Conservation (phyloP, 2,888 invertebrate genomes). For the Tenthredo notha region DNA sequence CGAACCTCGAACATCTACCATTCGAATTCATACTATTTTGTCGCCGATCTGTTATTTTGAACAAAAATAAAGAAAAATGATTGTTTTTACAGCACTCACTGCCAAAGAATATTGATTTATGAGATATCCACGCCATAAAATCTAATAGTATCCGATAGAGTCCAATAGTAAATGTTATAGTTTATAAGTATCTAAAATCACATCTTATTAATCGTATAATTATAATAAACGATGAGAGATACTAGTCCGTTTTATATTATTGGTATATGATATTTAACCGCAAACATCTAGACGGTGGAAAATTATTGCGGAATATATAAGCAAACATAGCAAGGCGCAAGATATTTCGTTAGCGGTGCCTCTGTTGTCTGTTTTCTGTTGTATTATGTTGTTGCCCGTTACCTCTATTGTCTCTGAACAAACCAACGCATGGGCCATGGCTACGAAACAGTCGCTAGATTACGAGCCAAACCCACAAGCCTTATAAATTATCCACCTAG, state of each 20-base stretch:
- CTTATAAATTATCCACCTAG: background rate
- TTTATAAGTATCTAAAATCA: no score
- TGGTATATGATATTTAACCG: conserved; percentile 39
- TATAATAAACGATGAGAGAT: background rate
- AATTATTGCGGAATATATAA: conserved; percentile 32
- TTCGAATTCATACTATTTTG: no score
- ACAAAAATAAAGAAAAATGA: no score
- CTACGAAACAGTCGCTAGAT: conserved; percentile 14
- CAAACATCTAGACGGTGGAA: conserved; percentile 27
- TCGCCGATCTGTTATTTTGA: no score
- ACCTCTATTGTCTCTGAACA: conserved; percentile 29
- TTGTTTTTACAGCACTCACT: no score
- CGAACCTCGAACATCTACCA: background rate
- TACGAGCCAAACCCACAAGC: background rate
- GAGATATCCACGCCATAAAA: no score
- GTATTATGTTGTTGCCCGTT: background rate
- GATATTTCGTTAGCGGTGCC: conserved; percentile 12
- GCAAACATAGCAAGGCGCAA: conserved; percentile 6
- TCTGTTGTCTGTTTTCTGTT: conserved; percentile 23
- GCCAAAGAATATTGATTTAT: no score
- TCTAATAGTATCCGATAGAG: no score
- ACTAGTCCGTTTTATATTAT: conserved; percentile 16
- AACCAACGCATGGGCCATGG: background rate
- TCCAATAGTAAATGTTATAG: no score
- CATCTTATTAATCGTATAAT: background rate